Evolutionary conservation across 2,113 vertebrate genomes (phyloP), one percentile per base, ranked within the genome.

Genomic region (Leiothrix lutea): DNA sequence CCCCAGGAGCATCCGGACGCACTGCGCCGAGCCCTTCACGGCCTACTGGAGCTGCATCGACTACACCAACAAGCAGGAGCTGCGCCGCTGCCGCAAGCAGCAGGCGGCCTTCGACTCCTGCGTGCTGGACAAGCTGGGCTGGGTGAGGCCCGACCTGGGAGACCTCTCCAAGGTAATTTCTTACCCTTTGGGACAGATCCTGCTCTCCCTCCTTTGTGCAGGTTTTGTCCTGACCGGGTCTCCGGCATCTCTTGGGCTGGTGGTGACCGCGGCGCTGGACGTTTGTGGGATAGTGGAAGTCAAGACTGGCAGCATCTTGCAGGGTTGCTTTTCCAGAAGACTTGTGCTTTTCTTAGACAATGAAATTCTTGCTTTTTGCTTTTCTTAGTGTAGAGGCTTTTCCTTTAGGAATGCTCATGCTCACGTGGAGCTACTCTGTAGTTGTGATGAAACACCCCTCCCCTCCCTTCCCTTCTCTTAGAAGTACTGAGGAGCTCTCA

Each of bases 41-140:
- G 97, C 99, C 14, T 99, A 99, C 95, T 99, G 99, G 99, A 99
- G 98, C 18, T 99, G 99, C 94, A 81, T 99, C 36, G 99, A 99
- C 96, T 98, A 99, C 57, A 95, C 75, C 4, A 96, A 93, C 92
- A 14, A 97, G 96, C 95, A 95, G 23, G 98, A 99, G 35, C 97
- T 99, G 33, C 98, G 98, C 6, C 96, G 31, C 4, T 99, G 99
- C 95, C 99, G 99, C 29, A 97, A 98, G 75, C 98, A 99, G 95
- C 99, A 99, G 97, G 95, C 98, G 0, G 95, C 81, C n/a, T 99
- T 99, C 91, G 99, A 99, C 84, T 95, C 95, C 94, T 99, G 99
- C n/a, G 99, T 99, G 95, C 98, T 99, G 58, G 98, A 99, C 45
- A 99, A 99, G 88, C 94, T 99, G 93, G 99, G 99, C 17, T 99